phyloP scores from a whole-genome alignment of 2,888 invertebrate species.

The Cerastoderma edule region DNA sequence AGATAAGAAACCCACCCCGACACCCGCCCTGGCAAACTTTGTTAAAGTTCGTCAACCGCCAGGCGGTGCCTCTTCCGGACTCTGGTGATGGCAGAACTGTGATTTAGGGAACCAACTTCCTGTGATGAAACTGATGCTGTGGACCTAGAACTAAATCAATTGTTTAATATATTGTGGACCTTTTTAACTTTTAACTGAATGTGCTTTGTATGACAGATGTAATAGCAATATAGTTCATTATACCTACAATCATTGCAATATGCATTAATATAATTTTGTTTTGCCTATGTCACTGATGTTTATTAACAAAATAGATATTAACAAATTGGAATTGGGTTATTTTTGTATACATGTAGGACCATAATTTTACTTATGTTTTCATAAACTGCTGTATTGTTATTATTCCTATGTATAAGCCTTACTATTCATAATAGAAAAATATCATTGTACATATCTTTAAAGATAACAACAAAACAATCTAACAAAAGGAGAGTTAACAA shows the following conservation, averaged over 20 bases:
- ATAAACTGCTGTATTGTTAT: neutral
- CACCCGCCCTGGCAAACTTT: conserved; percentile 16
- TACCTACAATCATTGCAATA: neutral
- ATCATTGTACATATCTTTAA: neutral
- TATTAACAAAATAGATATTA: neutral
- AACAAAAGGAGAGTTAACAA: neutral
- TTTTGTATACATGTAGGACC: conserved; percentile 5
- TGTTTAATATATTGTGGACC: neutral
- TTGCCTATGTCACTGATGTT: neutral
- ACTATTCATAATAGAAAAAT: neutral
- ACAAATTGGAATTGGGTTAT: neutral
- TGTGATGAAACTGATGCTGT: neutral
- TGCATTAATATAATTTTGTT: neutral
- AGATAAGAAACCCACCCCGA: conserved; percentile 4
- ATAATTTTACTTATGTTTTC: neutral
- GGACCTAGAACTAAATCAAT: neutral
- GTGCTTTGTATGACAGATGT: neutral
- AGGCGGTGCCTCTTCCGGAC: conserved; percentile 49
- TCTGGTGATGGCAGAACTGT: conserved; percentile 41
- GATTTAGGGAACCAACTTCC: neutral
- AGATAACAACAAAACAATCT: neutral
- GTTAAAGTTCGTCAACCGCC: conserved; percentile 54
- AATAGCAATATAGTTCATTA: neutral
- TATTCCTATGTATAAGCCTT: neutral
- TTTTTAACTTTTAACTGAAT: neutral